Base-by-base conservation (phyloP, 2,888 invertebrate species). In the Liopterus haemorrhoidalis region DNA sequence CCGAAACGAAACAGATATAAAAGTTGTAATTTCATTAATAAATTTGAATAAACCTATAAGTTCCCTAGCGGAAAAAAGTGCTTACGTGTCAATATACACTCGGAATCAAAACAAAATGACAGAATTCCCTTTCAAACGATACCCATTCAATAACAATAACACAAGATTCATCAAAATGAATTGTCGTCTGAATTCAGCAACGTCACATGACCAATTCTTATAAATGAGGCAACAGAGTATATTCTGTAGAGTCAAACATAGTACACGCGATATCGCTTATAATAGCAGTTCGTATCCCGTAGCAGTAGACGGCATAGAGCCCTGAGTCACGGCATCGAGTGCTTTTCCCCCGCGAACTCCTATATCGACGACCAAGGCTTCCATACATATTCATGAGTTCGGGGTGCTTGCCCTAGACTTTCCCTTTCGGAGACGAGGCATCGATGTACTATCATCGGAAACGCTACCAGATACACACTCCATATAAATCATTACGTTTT, bases 331-430 rank as follows among this genome's bases (percentile, higher is more conserved):
- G n/a, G n/a, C n/a, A n/a, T n/a, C n/a, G n/a, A n/a, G n/a, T n/a
- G n/a, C n/a, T n/a, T n/a, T n/a, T n/a, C n/a, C n/a, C n/a, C n/a
- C 15, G 28, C 15, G 28, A 14, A 28, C 15, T 15, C 14, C 28
- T 28, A 12, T n/a, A n/a, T n/a, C n/a, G 27, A n/a, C 12, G 11
- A 15, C 28, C 11, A 4, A 15, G 14, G 8, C 28, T 12, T 11
- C 28, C 28, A 28, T 28, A 28, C 28, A 28, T 28, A 28, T 28
- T 28, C 28, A 28, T 28, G 28, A 28, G 28, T 12, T 15, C 12
- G 28, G 28, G 15, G 28, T 28, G 14, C 6, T n/a, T 12, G 28
- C 15, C 28, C 14, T 12, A 15, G 28, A 14, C 5, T 15, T 28
- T 28, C 14, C 28, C 28, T 15, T 28, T 14, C 28, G 28, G 12